Percentiles rank a stretch among this genome's conserved stretches.
Evolutionary conservation across 35 echinoderm and acorn worm species (phyloP).

Genomic region (Chiridota heheva): DNA sequence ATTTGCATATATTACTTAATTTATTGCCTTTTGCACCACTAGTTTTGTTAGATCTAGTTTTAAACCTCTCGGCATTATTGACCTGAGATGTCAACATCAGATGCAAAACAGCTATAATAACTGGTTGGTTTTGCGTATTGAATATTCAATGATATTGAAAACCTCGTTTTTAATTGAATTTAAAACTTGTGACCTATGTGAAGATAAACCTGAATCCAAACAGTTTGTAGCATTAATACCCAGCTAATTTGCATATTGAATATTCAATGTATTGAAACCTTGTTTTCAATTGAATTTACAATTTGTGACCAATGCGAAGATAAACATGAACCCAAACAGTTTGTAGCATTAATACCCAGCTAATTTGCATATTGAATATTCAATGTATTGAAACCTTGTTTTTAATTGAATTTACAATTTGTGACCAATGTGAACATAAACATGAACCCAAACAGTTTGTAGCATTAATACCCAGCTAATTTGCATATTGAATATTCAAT

Average conservation of each 20-base stretch:
- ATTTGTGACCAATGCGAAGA: no score
- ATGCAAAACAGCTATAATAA: no score
- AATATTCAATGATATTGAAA: slow-evolving; percentile 1
- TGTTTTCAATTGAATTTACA: background rate
- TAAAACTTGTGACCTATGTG: background rate
- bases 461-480: background rate
- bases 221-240: background rate
- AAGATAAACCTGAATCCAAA: background rate
- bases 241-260: background rate
- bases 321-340: background rate
- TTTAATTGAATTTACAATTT: background rate
- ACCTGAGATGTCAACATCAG: no score
- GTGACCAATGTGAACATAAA: no score
- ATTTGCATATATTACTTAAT: no score
- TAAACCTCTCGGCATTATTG: no score
- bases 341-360: background rate
- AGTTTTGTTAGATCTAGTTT: no score
- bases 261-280: background rate
- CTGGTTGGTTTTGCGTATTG: background rate
- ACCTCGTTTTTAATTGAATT: background rate
- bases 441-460: background rate
- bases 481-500: no score
- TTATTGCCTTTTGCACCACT: no score
- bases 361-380: background rate
- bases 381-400: background rate